Conservation (phyloP, 2,888 invertebrate species). For the Platycheirus albimanus region DNA sequence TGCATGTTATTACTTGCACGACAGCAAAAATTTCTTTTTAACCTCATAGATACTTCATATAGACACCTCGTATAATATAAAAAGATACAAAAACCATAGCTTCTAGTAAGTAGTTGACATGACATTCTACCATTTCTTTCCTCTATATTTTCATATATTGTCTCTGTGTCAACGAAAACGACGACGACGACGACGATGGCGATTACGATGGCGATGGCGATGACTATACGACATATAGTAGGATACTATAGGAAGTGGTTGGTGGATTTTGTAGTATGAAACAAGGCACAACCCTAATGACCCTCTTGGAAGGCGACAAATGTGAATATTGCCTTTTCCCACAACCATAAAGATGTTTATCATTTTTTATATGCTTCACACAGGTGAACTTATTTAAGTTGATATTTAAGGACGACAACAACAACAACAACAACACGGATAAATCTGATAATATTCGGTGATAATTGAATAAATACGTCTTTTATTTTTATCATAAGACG, state of each 20-base stretch:
- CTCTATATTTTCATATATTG: too few species aligned
- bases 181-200: too few species aligned
- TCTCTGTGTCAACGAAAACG: too few species aligned
- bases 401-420: too few species aligned
- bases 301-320: constrained; percentile 31
- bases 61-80: constrained; percentile 18
- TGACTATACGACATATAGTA: constrained; percentile 21
- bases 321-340: constrained; percentile 15
- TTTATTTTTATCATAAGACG: constrained; percentile 33
- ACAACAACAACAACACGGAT: constrained; percentile 43
- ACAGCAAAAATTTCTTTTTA: constrained; percentile 46
- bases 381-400: constrained; percentile 49
- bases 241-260: constrained; percentile 6
- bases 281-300: constrained; percentile 19
- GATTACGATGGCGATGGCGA: too few species aligned
- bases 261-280: too few species aligned
- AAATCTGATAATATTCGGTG: constrained; percentile 51
- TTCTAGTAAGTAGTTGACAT: too few species aligned
- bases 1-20: constrained; percentile 67
- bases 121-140: constrained; percentile 36
- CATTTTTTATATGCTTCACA: constrained; percentile 32
- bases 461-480: constrained; percentile 69
- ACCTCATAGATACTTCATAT: background rate
- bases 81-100: too few species aligned
- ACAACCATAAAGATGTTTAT: constrained; percentile 36